Evolutionary conservation across 1,140 invertebrate genomes (phyloP).

Genomic region (Liolophura sinensis): DNA sequence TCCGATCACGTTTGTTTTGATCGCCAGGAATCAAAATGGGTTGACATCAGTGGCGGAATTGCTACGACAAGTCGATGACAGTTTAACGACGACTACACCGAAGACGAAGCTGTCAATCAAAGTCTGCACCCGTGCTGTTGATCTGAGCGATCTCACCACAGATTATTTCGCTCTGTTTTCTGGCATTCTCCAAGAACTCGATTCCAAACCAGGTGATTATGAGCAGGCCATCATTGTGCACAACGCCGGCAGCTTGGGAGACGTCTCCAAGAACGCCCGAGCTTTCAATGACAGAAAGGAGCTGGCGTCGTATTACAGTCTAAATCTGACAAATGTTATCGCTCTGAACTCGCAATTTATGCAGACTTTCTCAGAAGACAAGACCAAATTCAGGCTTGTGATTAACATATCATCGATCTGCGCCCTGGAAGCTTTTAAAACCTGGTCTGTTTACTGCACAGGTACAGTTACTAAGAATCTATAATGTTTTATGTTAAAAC

Average conservation of each 20-base stretch:
- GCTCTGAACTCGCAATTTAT: conserved; percentile 79
- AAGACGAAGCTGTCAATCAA: conserved; percentile 19
- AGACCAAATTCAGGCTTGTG: conserved; percentile 64
- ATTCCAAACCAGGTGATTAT: conserved; percentile 62
- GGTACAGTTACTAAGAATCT: conserved; percentile 66
- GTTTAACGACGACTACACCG: conserved; percentile 5
- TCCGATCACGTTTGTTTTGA: conserved; percentile 73
- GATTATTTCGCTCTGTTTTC: conserved; percentile 53
- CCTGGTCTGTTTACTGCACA: conserved; percentile 78
- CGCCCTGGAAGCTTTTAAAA: conserved; percentile 75
- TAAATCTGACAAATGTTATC: conserved; percentile 80
- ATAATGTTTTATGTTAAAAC: too few species aligned
- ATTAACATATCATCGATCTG: conserved; percentile 88
- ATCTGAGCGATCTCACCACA: conserved; percentile 51
- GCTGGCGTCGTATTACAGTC: conserved; percentile 67
- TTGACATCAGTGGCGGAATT: conserved; percentile 22
- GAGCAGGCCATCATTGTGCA: conserved; percentile 78
- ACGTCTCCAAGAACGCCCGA: conserved; percentile 66
- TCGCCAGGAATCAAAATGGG: conserved; percentile 70
- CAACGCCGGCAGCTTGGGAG: conserved; percentile 87
- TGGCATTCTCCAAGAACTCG: conserved; percentile 62
- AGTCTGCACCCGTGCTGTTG: conserved; percentile 37
- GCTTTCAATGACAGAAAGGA: conserved; percentile 61
- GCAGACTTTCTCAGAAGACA: conserved; percentile 60
- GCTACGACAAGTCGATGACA: neutral